A percentile compares a stretch with the other conserved stretches of the same genome.
These are phyloP conservation scores for Ovibos moschatus DNA, from an alignment of 2,113 vertebrate genomes.

Conservation along the genomic window DNA sequence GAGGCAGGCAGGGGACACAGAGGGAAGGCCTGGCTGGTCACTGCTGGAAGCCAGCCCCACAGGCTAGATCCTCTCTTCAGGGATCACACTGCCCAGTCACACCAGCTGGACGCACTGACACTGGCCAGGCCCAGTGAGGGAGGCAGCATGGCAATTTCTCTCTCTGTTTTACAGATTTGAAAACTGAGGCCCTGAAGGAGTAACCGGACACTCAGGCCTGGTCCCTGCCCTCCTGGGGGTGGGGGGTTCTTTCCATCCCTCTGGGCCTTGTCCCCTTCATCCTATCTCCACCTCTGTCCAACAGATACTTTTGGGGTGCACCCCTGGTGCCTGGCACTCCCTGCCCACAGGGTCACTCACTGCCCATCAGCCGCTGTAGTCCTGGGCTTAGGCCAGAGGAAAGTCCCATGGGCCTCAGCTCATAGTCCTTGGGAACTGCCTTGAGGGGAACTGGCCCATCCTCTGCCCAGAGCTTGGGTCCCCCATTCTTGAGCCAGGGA, in stretches of 20 bases:
- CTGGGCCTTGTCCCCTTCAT: neutral
- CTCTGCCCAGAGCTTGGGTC: neutral
- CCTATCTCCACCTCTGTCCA: neutral
- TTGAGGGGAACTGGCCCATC: no score
- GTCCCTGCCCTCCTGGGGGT: fast-evolving
- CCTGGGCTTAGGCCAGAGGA: neutral
- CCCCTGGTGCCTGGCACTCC: neutral
- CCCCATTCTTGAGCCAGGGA: neutral
- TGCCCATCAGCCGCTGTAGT: fast-evolving
- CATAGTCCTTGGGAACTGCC: neutral
- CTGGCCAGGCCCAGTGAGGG: neutral
- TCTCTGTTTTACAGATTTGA: neutral
- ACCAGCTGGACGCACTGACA: neutral
- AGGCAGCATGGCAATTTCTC: neutral
- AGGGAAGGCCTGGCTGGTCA: neutral
- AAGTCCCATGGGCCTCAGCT: neutral
- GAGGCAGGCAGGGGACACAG: no score
- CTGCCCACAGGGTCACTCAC: neutral
- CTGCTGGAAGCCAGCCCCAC: fast-evolving
- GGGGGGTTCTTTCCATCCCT: fast-evolving
- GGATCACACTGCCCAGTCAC: neutral
- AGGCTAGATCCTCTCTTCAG: neutral
- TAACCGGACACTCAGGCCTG: neutral
- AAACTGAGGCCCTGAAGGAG: fast-evolving
- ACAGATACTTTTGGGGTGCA: neutral